Evolutionary conservation across 1,140 invertebrate genomes (phyloP), one percentile per base, ranked within the genome.

Genomic region (Drosophila lacteicornis): DNA sequence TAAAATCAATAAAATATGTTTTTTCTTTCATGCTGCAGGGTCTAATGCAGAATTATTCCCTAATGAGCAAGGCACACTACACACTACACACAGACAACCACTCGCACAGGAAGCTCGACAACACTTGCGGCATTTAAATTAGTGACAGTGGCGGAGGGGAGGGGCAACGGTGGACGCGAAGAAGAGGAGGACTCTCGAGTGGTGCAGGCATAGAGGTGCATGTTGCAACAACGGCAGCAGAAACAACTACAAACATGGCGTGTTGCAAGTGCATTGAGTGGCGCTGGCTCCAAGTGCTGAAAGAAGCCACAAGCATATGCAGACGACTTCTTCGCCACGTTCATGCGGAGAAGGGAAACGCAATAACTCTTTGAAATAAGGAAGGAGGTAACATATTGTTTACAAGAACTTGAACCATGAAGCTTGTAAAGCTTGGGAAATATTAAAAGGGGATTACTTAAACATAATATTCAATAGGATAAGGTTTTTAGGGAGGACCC

Each of bases 71-170:
- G 43, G 43, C 42, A 67, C 68, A 80, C n/a, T 19, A 19, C 19
- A 19, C 38, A 15, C 40, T 42, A 53, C 11, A 38, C 33, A 25
- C 53, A 62, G 51, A 47, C 43, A 51, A 57, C 33, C 38, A 45
- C 43, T 53, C 75, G 25, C 77, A 88, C 84, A 87, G 83, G 83
- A 88, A 87, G 71, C 77, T 70, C 65, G 65, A 74, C 84, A 83
- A 88, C 83, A 87, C 83, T 87, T 84, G 83, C 83, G 71, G 77
- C 83, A 87, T 88, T 88, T 71, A 80, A 82, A 87, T 87, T 80
- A 83, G 84, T 75, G 80, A 58, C 65, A 58, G 42, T 25, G 63
- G 42, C 6, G n/a, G 22, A 15, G n/a, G 33, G n/a, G 22, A 15
- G n/a, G 33, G n/a, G 11, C 12, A 2, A 47, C 15, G 12, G 30